Conservation (phyloP, 2,888 invertebrate genomes). For the Synergus umbraculus region DNA sequence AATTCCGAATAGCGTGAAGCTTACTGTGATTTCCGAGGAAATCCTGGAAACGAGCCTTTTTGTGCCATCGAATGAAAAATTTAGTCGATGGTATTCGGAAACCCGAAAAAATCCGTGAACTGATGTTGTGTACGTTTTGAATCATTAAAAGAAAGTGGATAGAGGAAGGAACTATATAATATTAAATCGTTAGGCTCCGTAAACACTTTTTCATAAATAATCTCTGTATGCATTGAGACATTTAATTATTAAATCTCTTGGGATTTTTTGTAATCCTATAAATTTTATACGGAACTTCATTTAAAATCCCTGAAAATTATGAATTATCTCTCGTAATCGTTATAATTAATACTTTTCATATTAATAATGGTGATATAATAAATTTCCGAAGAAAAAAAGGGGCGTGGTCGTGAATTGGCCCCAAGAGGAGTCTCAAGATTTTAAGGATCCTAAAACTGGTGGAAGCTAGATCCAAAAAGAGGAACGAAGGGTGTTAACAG, state of each 20-base stretch:
- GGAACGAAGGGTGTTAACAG: slow-evolving; percentile 56
- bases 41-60: slow-evolving; percentile 33
- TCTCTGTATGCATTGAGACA: too few relatives aligned
- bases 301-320: too few relatives aligned
- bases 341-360: too few relatives aligned
- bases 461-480: slow-evolving; percentile 46
- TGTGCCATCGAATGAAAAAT: slow-evolving; percentile 29
- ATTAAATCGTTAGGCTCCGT: not conserved
- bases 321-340: too few relatives aligned
- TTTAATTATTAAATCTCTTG: too few relatives aligned
- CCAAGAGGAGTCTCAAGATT: not conserved
- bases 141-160: slow-evolving; percentile 20
- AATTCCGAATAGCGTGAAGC: slow-evolving; percentile 14
- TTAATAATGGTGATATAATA: not conserved
- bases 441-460: slow-evolving; percentile 3
- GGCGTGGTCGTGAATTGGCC: not conserved
- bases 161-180: not conserved
- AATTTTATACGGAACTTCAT: too few relatives aligned
- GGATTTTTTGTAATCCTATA: too few relatives aligned
- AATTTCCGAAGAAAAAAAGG: not conserved
- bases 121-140: not conserved
- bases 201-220: too few relatives aligned
- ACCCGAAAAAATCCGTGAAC: slow-evolving; percentile 19
- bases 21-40: slow-evolving; percentile 14
- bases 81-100: slow-evolving; percentile 7